Base-by-base conservation (phyloP, 2,797 vertebrate genomes). In the Buphagus erythrorhynchus region DNA sequence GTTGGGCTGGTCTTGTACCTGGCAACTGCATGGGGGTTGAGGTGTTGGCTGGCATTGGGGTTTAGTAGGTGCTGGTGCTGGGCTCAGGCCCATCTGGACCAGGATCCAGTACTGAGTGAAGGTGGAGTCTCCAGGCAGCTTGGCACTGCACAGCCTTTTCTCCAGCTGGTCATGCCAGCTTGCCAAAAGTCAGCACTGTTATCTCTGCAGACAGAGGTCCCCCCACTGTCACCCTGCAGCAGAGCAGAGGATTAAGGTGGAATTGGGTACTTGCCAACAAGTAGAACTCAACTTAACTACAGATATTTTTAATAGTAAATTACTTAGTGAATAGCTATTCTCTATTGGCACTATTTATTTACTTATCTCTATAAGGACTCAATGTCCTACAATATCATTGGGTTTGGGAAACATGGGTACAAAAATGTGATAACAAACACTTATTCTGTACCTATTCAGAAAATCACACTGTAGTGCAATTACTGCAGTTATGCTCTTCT, bases 21-120 rank as follows among this genome's bases (percentile, higher is more conserved):
- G 16, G 13, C 0, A 0, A 21, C 16, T 68, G 22, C 5, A 3
- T 0, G 1, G 38, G 13, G 5, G 5, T 12, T 1, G 3, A 40
- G 21, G 16, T 57, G 9, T 7, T 52, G 11, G 19, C 18, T 6
- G 24, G 10, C 0, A 0, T 7, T 58, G 16, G 2, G 1, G 0
- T 1, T 42, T 2, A 17, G 40, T 5, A 20, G 15, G 7, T 28
- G 13, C 36, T 65, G 36, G 19, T 29, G 25, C 45, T 35, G 19
- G 42, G 8, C 2, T 33, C 20, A 63, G 16, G 2, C 51, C 35
- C 40, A 25, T 40, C 21, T 72, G 58, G 2, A 7, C 7, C 35
- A 76, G 9, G 43, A 63, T 86, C n/a, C 85, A 66, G 33, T 33
- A 17, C 31, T 57, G 36, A 8, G 46, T 51, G 36, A 48, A 71